A percentile compares a stretch with the other conserved stretches of the same genome.
Conservation (phyloP, 2,797 vertebrate genomes). For the Ctenosaura bakeri region DNA sequence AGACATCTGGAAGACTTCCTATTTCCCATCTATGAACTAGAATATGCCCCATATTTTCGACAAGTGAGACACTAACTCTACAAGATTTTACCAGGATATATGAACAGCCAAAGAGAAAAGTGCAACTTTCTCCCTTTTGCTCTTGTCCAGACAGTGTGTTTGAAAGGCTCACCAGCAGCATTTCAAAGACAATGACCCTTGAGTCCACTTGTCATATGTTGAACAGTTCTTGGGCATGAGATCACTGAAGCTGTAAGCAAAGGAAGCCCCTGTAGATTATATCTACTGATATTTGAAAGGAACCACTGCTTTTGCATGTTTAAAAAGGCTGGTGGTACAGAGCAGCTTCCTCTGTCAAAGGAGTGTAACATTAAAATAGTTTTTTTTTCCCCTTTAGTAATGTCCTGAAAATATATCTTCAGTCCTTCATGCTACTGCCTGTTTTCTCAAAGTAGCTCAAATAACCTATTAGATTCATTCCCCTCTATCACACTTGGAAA, state of each 20-base stretch:
- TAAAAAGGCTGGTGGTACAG: background rate
- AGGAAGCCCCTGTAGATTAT: constrained; percentile 8
- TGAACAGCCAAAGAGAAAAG: constrained; percentile 4
- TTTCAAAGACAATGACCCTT: constrained; percentile 48
- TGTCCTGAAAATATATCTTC: background rate
- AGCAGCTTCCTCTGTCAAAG: constrained; percentile 3
- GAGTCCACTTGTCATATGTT: constrained; percentile 30
- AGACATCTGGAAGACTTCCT: background rate
- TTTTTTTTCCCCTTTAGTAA: rapidly evolving
- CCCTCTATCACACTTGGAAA: background rate
- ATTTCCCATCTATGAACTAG: background rate
- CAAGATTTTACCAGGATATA: background rate
- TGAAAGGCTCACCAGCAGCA: constrained; percentile 30
- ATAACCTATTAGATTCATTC: background rate
- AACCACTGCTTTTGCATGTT: background rate
- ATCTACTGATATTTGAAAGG: constrained; percentile 16
- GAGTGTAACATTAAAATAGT: background rate
- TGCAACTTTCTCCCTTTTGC: background rate
- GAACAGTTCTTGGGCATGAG: constrained; percentile 32
- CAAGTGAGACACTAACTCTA: background rate
- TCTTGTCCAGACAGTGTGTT: constrained; percentile 19
- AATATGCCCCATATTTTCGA: constrained; percentile 24
- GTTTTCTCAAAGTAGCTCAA: background rate
- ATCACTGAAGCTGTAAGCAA: constrained; percentile 13
- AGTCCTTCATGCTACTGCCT: constrained; percentile 5